A percentile compares a stretch with the other conserved stretches of the same genome.
phyloP scores from a whole-genome alignment of 2,113 vertebrate genomes.

The Perca fluviatilis region DNA sequence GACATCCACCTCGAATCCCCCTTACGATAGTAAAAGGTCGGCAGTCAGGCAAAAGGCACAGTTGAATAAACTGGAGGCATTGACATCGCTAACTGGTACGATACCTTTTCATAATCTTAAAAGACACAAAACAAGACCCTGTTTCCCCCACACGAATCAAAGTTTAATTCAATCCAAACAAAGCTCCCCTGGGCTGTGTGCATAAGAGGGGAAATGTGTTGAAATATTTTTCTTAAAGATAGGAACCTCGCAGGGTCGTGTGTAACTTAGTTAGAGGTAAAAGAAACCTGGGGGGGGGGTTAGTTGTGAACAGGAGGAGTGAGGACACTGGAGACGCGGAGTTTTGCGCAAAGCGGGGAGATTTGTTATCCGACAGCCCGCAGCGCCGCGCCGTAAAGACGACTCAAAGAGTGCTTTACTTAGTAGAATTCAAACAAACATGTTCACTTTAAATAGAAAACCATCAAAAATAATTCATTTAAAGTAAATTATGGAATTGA shows the following conservation, averaged over 20 bases:
- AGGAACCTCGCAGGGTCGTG: neutral
- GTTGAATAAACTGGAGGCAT: slow-evolving; percentile 25
- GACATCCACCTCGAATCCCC: slow-evolving; percentile 7
- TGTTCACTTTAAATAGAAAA: slow-evolving; percentile 1
- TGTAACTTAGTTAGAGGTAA: neutral
- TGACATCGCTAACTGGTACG: slow-evolving; percentile 27
- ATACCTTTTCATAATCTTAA: slow-evolving; percentile 26
- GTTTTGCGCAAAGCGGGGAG: slow-evolving; percentile 39
- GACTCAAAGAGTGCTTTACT: slow-evolving; percentile 1
- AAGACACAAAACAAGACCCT: slow-evolving; percentile 19
- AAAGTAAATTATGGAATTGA: neutral
- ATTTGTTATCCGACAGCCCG: slow-evolving; percentile 78
- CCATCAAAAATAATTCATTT: neutral
- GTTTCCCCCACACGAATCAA: slow-evolving; percentile 26
- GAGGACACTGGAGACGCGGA: slow-evolving; percentile 34
- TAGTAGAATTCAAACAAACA: neutral
- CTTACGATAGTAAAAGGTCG: slow-evolving; percentile 43
- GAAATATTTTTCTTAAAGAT: neutral
- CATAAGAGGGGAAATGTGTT: slow-evolving; percentile 16
- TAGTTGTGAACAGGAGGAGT: slow-evolving; percentile 11
- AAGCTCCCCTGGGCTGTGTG: neutral
- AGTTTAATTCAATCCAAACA: slow-evolving; percentile 15
- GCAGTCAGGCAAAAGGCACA: slow-evolving; percentile 57
- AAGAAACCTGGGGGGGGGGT: neutral
- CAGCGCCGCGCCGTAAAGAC: slow-evolving; percentile 46